These are phyloP conservation scores for Merodon equestris DNA, from an alignment of 2,888 invertebrate genomes.

Conservation along the genomic window DNA sequence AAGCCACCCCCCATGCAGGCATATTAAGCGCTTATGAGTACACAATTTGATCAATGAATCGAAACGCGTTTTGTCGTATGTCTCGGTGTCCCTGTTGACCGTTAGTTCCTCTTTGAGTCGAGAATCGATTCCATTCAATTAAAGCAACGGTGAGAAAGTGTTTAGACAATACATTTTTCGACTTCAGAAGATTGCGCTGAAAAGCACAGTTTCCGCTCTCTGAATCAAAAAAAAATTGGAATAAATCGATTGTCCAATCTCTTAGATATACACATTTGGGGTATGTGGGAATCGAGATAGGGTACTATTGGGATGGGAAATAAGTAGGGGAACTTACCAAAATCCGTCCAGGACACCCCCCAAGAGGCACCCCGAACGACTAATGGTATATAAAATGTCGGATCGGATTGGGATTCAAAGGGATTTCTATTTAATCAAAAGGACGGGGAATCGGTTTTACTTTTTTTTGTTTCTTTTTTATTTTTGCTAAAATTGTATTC, in stretches of 20 bases:
- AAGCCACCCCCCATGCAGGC: no score
- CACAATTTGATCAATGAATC: no score
- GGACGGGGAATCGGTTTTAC: slow-evolving; percentile 40
- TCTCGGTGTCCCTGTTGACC: no score
- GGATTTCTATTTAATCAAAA: slow-evolving; percentile 25
- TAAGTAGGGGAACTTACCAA: slow-evolving; percentile 44
- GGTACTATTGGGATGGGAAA: slow-evolving; percentile 49
- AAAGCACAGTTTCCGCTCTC: slow-evolving; percentile 3
- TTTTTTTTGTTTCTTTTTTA: slow-evolving; percentile 32
- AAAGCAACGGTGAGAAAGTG: no score
- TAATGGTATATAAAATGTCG: slow-evolving; percentile 37
- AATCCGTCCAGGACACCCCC: background rate
- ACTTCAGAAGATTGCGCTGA: background rate
- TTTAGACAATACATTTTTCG: no score
- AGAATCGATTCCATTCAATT: no score
- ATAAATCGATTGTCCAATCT: slow-evolving; percentile 18
- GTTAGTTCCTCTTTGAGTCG: no score
- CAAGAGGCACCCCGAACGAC: no score
- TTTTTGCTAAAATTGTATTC: slow-evolving; percentile 60
- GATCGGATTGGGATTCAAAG: slow-evolving; percentile 6
- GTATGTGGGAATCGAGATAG: slow-evolving; percentile 63
- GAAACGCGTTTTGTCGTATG: no score
- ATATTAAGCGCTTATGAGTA: no score
- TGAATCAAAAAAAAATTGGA: background rate
- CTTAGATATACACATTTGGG: slow-evolving; percentile 62